Conservation (phyloP, 1,140 invertebrate genomes). For the Diabrotica virgifera region DNA sequence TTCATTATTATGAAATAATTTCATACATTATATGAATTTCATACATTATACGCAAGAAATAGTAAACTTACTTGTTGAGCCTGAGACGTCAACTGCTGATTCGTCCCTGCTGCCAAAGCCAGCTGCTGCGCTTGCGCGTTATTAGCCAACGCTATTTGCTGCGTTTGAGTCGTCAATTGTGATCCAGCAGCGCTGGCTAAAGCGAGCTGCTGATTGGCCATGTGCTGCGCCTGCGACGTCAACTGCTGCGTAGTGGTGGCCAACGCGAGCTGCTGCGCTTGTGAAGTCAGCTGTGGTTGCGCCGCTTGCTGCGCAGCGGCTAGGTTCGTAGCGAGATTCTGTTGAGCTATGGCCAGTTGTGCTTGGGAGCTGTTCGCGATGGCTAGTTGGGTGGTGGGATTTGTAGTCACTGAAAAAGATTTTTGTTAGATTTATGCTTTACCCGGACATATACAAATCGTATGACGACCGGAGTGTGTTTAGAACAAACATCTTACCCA, state of each 20-base stretch:
- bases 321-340: slow-evolving; percentile 42
- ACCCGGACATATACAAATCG: neutral
- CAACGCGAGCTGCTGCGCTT: slow-evolving; percentile 40
- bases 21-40: no score
- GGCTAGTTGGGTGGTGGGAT: slow-evolving; percentile 45
- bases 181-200: slow-evolving; percentile 30
- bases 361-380: slow-evolving; percentile 43
- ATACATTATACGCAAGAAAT: no score
- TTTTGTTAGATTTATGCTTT: neutral
- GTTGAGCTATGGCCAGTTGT: slow-evolving; percentile 42
- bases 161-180: slow-evolving; percentile 29
- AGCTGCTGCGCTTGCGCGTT: slow-evolving; percentile 39
- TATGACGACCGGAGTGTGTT: neutral
- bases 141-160: neutral
- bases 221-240: slow-evolving; percentile 41
- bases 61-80: slow-evolving; percentile 37
- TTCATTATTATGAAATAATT: no score
- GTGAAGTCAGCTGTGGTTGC: slow-evolving; percentile 43
- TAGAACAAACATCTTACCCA: slow-evolving; percentile 35
- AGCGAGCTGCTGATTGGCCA: slow-evolving; percentile 41
- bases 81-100: slow-evolving; percentile 43
- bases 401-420: slow-evolving; percentile 43
- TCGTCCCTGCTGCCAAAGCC: slow-evolving; percentile 35
- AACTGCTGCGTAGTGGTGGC: slow-evolving; percentile 44
- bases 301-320: slow-evolving; percentile 35